phyloP scores from a whole-genome alignment of 2,797 vertebrate genomes.

The Myotis myotis region DNA sequence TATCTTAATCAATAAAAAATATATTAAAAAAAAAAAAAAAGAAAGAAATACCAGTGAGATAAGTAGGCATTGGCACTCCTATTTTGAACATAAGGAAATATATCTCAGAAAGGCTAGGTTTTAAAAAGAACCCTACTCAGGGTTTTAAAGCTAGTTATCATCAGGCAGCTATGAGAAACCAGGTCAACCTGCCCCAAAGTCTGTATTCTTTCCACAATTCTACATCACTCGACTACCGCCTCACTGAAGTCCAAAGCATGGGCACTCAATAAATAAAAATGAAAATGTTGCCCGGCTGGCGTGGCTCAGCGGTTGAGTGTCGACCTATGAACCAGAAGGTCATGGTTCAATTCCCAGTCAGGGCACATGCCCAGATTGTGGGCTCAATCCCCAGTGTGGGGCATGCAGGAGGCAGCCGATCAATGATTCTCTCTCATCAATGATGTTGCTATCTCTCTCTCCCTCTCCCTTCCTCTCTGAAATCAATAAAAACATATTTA shows the following conservation, averaged over 20 bases:
- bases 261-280: neutral
- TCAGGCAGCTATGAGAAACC: neutral
- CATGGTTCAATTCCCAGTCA: too few species aligned
- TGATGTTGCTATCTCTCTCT: too few species aligned
- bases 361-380: too few species aligned
- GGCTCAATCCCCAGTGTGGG: too few species aligned
- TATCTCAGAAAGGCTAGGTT: neutral
- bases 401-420: too few species aligned
- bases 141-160: neutral
- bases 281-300: neutral
- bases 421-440: too few species aligned
- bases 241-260: neutral
- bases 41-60: neutral
- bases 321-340: too few species aligned
- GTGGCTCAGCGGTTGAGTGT: too few species aligned
- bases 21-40: too few species aligned
- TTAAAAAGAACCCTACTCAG: neutral
- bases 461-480: too few species aligned
- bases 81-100: conserved; percentile 2
- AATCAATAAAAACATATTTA: too few species aligned
- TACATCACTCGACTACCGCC: neutral
- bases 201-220: neutral
- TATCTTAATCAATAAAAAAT: too few species aligned
- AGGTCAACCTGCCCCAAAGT: neutral
- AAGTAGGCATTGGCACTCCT: neutral